Base-by-base conservation (phyloP, 53 echinoderm and acorn worm species). In the Mesocentrotus franciscanus region DNA sequence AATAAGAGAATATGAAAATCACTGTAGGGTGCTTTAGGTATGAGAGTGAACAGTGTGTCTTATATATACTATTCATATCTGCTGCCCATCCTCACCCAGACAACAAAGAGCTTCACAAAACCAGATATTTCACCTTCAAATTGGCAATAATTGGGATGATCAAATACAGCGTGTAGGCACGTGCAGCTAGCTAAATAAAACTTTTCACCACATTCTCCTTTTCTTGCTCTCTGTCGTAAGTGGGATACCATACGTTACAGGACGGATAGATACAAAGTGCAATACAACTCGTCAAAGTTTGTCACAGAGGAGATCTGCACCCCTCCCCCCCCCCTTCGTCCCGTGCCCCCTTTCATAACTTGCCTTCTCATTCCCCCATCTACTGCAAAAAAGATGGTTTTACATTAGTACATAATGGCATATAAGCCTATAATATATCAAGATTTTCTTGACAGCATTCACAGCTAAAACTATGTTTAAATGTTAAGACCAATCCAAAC, bases 111-210 rank as follows among this genome's bases (percentile, higher is more conserved):
- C 61, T 66, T 39, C 91, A 91, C 91, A 18, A 91, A 91, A 91
- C 61, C 66, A 91, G 91, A 91, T 91, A 32, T 61, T 61, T 91
- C 61, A 91, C 91, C 66, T 66, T 35, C 91, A 91, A 92, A 92
- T 92, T 92, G 75, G 92, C 92, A 92, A 71, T 92, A 74, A 92
- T 92, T 92, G 92, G 72, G 92, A 92, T 92, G 92, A 92, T 92
- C 92, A 92, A 74, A 71, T 68, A 26, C 74, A 92, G 71, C 74
- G 76, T 92, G 92, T 71, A 92, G 92, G 92, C 92, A 92, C 92
- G 92, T 74, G 92, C 92, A 56, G 72, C 74, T 64, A 71, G 39
- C 92, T 74, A 94, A 94, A 94, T 94, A 78, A 94, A 94, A 94
- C 94, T 94, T 78, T 94, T 94, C 33, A 60, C 61, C 94, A 94